Evolutionary conservation across 2,797 vertebrate species (phyloP).

Genomic region (Pelodytes ibericus): DNA sequence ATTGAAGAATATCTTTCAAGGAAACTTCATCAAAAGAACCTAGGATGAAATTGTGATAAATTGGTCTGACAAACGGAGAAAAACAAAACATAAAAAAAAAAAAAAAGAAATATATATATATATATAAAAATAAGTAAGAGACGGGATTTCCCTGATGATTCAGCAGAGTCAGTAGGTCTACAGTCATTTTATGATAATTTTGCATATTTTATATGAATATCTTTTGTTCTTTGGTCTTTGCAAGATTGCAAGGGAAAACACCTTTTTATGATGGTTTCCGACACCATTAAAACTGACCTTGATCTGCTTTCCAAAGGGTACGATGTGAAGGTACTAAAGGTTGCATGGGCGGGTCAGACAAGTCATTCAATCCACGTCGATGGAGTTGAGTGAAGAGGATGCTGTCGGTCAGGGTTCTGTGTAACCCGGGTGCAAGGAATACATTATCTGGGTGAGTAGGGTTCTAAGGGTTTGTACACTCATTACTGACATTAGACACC

Average conservation of each 20-base stretch:
- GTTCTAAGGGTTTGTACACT: constrained; percentile 65
- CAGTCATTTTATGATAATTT: constrained; percentile 59
- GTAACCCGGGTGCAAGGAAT: constrained; percentile 58
- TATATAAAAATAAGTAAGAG: not conserved
- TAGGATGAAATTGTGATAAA: too few species aligned
- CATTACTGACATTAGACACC: constrained; percentile 66
- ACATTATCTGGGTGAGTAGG: constrained; percentile 71
- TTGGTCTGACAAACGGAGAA: too few species aligned
- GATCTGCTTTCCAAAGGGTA: not conserved
- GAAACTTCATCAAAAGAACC: too few species aligned
- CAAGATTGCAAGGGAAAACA: constrained; percentile 55
- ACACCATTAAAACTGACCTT: not conserved
- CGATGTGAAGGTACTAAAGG: constrained; percentile 41
- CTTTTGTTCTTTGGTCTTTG: constrained; percentile 38
- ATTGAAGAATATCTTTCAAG: too few species aligned
- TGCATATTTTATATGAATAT: constrained; percentile 57
- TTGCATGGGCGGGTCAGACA: constrained; percentile 48
- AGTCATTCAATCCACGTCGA: constrained; percentile 53
- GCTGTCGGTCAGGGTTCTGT: constrained; percentile 55
- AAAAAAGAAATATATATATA: too few species aligned
- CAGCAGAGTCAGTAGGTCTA: constrained; percentile 66
- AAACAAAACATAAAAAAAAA: too few species aligned
- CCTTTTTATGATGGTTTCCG: constrained; percentile 32
- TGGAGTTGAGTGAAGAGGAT: constrained; percentile 60
- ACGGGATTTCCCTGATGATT: constrained; percentile 68